Conservation (phyloP, 2,888 invertebrate genomes). For the Dioctria linearis region DNA sequence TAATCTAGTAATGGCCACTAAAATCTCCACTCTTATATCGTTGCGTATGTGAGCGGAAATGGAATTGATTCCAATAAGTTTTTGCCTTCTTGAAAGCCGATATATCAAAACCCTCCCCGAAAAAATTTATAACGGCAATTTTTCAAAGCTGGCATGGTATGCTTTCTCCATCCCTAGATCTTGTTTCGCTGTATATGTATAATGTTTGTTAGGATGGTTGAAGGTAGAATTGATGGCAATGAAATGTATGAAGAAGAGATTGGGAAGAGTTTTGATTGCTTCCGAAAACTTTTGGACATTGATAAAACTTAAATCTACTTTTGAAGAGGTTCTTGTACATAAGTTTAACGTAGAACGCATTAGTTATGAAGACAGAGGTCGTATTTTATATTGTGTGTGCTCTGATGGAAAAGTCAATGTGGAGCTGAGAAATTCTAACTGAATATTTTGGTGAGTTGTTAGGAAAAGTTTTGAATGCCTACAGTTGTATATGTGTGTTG, state of each 20-base stretch:
- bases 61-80: conserved; percentile 57
- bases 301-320: conserved; percentile 13
- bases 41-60: conserved; percentile 35
- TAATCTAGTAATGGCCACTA: conserved; percentile 56
- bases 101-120: neutral
- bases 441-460: neutral
- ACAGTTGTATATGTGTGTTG: too few species aligned
- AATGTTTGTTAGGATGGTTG: too few species aligned
- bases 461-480: too few species aligned
- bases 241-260: neutral
- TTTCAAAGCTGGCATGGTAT: neutral
- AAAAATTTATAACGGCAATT: conserved; percentile 8
- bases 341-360: neutral
- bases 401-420: neutral
- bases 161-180: too few species aligned
- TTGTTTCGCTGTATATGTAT: too few species aligned
- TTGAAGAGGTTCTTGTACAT: neutral
- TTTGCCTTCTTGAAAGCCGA: conserved; percentile 16
- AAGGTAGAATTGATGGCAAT: neutral
- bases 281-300: conserved; percentile 5
- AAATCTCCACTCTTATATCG: conserved; percentile 55
- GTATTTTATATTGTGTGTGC: neutral
- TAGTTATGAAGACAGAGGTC: neutral
- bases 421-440: neutral
- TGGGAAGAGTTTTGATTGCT: conserved; percentile 10